Evolutionary conservation across 2,113 vertebrate species (phyloP).

Genomic region (Cromileptes altivelis): DNA sequence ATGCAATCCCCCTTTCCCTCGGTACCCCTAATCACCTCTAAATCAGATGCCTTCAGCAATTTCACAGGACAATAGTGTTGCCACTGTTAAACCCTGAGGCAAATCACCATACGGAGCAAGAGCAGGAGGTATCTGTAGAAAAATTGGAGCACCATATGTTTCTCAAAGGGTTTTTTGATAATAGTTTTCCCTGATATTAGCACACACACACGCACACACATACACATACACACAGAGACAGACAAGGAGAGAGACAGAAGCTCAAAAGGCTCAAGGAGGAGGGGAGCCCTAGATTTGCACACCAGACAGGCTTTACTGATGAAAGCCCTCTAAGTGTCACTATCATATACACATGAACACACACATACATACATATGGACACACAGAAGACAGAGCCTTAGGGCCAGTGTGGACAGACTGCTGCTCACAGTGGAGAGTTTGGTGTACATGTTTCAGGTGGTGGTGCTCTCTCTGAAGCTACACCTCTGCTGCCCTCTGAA

Average conservation of each 20-base stretch:
- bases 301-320: conserved; percentile 38
- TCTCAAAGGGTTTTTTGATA: conserved; percentile 66
- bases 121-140: conserved; percentile 65
- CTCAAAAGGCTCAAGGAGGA: conserved; percentile 24
- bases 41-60: conserved; percentile 71
- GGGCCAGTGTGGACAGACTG: conserved; percentile 29
- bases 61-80: conserved; percentile 64
- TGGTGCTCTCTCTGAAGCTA: conserved; percentile 13
- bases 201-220: not conserved
- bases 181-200: conserved; percentile 55
- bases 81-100: conserved; percentile 71
- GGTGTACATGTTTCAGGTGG: conserved; percentile 15
- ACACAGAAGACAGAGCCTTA: not conserved
- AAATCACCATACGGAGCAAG: conserved; percentile 53
- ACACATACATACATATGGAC: not conserved
- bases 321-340: conserved; percentile 26
- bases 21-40: conserved; percentile 69
- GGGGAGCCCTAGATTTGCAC: conserved; percentile 48
- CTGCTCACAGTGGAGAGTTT: not conserved
- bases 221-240: conserved; percentile 33
- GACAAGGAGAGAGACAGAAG: not conserved
- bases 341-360: not conserved
- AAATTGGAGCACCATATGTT: conserved; percentile 82
- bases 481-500: not conserved
- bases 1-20: conserved; percentile 39